Evolutionary conservation across 2,888 invertebrate genomes (phyloP).

Genomic region (Luperina nickerlii): DNA sequence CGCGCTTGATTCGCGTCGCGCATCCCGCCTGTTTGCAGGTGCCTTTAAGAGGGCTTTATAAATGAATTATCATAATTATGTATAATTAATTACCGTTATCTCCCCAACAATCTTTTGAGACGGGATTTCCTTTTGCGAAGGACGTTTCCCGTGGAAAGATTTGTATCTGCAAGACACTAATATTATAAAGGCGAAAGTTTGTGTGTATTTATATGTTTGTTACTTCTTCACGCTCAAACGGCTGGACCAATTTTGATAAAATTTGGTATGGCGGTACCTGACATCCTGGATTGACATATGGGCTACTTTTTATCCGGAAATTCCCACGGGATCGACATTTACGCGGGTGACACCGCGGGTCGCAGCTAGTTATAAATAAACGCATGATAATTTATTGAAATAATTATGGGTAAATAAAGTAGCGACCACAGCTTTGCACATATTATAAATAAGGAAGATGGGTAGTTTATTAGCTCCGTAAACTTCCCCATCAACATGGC

Average conservation of each 20-base stretch:
- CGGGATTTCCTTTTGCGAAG: constrained; percentile 7
- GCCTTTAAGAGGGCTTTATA: not conserved
- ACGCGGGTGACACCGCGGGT: too few relatives aligned
- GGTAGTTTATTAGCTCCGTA: constrained; percentile 8
- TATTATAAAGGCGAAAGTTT: too few relatives aligned
- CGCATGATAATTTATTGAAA: not conserved
- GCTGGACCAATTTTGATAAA: too few relatives aligned
- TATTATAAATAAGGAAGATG: constrained; percentile 20
- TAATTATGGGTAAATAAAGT: not conserved
- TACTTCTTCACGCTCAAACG: too few relatives aligned
- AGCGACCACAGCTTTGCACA: not conserved
- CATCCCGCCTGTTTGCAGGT: too few relatives aligned
- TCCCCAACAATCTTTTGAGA: not conserved
- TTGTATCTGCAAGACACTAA: not conserved
- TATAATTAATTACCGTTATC: not conserved
- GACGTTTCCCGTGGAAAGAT: constrained; percentile 7
- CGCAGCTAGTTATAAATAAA: not conserved
- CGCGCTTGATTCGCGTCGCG: too few relatives aligned
- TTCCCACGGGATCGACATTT: too few relatives aligned
- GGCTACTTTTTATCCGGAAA: too few relatives aligned
- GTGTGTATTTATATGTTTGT: too few relatives aligned
- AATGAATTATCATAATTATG: not conserved
- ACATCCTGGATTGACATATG: too few relatives aligned
- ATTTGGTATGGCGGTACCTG: too few relatives aligned
- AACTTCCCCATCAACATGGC: constrained; percentile 10